Evolutionary conservation across 1,140 invertebrate genomes (phyloP).

Genomic region (Ostrea edulis): DNA sequence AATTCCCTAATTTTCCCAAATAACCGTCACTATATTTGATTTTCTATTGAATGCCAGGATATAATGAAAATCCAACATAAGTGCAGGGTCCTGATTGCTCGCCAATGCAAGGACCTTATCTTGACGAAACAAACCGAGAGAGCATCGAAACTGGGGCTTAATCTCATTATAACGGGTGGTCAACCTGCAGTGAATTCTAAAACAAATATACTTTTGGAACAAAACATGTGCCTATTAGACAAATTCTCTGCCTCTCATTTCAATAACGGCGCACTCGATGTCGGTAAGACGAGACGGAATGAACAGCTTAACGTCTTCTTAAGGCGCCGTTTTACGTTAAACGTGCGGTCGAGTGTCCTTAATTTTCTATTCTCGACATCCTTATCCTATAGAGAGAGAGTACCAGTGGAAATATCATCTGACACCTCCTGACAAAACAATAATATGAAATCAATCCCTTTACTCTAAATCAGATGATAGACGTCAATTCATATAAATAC

Average conservation of each 20-base stretch:
- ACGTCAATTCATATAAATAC: not conserved
- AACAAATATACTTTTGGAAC: constrained; percentile 29
- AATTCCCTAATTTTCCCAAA: constrained; percentile 23
- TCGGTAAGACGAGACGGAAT: not conserved
- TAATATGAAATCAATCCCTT: not conserved
- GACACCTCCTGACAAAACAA: constrained; percentile 11
- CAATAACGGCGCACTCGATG: not conserved
- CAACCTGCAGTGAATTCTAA: not conserved
- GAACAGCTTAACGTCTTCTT: constrained; percentile 10
- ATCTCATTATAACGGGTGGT: constrained; percentile 30
- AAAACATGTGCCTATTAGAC: constrained; percentile 31
- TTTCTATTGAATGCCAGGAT: constrained; percentile 2
- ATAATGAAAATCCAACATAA: constrained; percentile 29
- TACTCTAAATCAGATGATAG: not conserved
- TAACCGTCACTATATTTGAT: constrained; percentile 9
- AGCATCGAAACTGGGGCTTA: not conserved
- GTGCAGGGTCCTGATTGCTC: not conserved
- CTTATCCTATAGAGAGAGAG: not conserved
- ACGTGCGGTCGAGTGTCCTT: constrained; percentile 5
- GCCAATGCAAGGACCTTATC: constrained; percentile 15
- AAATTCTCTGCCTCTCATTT: constrained; percentile 58
- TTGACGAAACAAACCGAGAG: constrained; percentile 18
- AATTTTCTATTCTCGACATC: not conserved
- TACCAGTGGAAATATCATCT: not conserved
- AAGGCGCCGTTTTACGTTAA: not conserved